Evolutionary conservation across 30 jellyfish, hydroid and myxozoan genomes (phyloP).

Genomic region (Chironex yamaguchii): DNA sequence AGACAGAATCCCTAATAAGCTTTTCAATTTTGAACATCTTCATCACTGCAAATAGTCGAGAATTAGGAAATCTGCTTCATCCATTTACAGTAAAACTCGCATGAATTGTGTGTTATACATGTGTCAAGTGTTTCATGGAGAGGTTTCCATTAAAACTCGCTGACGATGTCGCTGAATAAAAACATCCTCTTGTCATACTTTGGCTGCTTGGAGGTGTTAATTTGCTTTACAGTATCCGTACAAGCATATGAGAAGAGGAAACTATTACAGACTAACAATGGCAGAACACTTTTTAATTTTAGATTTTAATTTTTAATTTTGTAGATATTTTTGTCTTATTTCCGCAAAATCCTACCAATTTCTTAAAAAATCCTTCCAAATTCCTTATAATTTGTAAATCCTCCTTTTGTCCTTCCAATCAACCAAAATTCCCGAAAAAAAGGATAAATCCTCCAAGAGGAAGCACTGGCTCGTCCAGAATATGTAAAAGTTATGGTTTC

Average conservation of each 20-base stretch:
- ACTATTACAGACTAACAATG: neutral
- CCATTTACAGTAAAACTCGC: conserved; percentile 14
- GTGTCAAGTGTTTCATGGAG: conserved; percentile 17
- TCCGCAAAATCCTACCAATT: too few species aligned
- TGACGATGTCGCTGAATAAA: conserved; percentile 14
- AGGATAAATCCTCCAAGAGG: conserved; percentile 6
- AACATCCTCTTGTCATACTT: conserved; percentile 14
- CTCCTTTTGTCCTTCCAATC: neutral
- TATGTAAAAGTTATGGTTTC: too few species aligned
- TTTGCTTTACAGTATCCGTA: conserved; percentile 12
- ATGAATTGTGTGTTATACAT: neutral
- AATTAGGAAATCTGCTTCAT: neutral
- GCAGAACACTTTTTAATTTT: neutral
- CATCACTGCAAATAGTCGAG: neutral
- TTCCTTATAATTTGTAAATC: neutral
- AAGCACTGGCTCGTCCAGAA: too few species aligned
- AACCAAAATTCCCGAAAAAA: conserved; percentile 9
- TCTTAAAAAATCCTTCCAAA: conserved; percentile 1
- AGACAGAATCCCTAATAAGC: conserved; percentile 3
- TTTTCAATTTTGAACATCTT: conserved; percentile 6
- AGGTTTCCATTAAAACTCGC: neutral
- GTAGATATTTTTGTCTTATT: too few species aligned
- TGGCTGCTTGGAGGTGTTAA: conserved; percentile 3
- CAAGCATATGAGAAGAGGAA: conserved; percentile 7
- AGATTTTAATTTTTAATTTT: neutral